Conservation (phyloP, 2,888 invertebrate species). For the Lordiphosa andalusiaca region DNA sequence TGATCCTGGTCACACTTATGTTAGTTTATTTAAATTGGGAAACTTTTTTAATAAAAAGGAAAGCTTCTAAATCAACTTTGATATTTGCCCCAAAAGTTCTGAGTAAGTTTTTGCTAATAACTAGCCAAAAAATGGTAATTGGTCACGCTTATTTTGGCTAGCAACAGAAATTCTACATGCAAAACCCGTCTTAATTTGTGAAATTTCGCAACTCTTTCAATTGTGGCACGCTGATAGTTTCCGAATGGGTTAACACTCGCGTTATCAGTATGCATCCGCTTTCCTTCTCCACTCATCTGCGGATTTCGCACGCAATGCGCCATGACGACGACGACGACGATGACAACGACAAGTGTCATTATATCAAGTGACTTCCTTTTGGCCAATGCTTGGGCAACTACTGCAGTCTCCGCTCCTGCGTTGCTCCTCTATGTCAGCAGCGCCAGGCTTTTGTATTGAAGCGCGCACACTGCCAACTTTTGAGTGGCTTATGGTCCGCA, state of each 20-base stretch:
- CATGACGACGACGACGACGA: conserved; percentile 27
- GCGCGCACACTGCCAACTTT: conserved; percentile 57
- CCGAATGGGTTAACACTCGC: conserved; percentile 2
- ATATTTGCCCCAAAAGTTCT: too few species aligned
- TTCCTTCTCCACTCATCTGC: conserved; percentile 6
- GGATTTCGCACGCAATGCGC: conserved; percentile 47
- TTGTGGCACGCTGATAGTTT: too few species aligned
- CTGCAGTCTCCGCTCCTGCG: conserved; percentile 1
- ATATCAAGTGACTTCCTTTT: conserved; percentile 71
- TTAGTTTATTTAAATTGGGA: too few species aligned
- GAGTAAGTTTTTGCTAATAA: too few species aligned
- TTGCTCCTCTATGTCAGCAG: conserved; percentile 6
- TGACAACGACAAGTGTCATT: conserved; percentile 68
- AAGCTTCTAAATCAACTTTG: too few species aligned
- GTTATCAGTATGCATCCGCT: conserved; percentile 8
- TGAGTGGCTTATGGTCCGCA: conserved; percentile 59
- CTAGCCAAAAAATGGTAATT: too few species aligned
- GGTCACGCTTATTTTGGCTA: too few species aligned
- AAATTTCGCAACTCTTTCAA: too few species aligned
- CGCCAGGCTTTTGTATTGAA: conserved; percentile 32
- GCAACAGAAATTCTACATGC: too few species aligned
- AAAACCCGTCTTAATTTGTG: too few species aligned
- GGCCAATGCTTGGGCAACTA: conserved; percentile 33
- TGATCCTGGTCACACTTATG: too few species aligned
- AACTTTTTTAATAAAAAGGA: too few species aligned